A percentile compares a stretch with the other conserved stretches of the same genome.
phyloP scores from a whole-genome alignment of 2,888 invertebrate genomes.

The Tineola bisselliella region DNA sequence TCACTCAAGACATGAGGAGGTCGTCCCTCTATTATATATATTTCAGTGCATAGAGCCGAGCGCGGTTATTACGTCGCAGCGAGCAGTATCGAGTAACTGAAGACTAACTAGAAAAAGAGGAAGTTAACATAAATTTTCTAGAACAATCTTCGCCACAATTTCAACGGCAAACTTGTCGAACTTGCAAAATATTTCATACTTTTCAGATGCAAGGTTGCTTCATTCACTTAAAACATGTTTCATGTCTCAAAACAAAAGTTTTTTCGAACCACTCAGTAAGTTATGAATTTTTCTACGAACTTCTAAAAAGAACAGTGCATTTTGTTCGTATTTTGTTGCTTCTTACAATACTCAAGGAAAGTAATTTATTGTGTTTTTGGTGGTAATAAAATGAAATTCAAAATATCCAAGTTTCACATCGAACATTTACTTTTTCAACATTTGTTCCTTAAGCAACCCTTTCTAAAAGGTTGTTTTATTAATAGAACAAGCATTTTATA shows the following conservation, averaged over 20 bases:
- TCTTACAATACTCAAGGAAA: neutral
- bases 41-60: no score
- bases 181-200: constrained; percentile 2
- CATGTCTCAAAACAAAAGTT: constrained; percentile 10
- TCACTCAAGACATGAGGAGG: no score
- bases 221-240: constrained; percentile 12
- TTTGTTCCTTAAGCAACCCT: neutral
- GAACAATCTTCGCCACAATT: constrained; percentile 7
- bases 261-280: neutral
- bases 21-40: no score
- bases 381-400: neutral
- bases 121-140: constrained; percentile 1
- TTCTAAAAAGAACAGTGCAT: constrained; percentile 2
- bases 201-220: constrained; percentile 11
- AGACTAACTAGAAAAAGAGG: neutral
- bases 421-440: neutral
- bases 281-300: constrained; percentile 9
- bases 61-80: no score
- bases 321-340: neutral
- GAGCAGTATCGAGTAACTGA: neutral
- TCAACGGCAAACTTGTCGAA: constrained; percentile 7
- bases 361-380: neutral
- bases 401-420: neutral
- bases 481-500: neutral
- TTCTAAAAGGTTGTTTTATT: neutral